phyloP scores from a whole-genome alignment of 2,797 vertebrate species.

The Cheirogaleus major region DNA sequence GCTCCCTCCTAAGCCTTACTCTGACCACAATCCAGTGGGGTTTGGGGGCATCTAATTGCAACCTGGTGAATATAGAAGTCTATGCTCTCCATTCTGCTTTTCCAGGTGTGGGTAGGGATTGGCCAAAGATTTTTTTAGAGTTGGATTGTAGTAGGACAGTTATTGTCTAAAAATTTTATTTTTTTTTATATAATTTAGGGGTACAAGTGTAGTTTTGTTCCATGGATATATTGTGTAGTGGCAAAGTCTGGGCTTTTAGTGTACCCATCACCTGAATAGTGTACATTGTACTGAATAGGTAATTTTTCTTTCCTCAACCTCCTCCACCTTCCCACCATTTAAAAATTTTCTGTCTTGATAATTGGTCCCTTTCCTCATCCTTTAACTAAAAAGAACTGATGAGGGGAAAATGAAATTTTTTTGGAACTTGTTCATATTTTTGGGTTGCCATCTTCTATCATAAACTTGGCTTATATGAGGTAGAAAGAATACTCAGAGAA shows the following conservation, averaged over 20 bases:
- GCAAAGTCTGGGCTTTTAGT: neutral
- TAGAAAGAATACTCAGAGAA: neutral
- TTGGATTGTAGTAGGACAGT: neutral
- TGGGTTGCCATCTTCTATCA: neutral
- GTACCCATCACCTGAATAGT: neutral
- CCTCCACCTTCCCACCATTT: neutral
- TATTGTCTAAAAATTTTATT: neutral
- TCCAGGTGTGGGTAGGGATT: neutral
- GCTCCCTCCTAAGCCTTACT: neutral
- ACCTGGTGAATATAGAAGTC: neutral
- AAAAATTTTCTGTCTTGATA: neutral
- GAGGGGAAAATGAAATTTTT: neutral
- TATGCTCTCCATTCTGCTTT: neutral
- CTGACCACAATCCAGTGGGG: neutral
- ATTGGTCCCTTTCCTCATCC: neutral
- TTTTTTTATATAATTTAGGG: neutral
- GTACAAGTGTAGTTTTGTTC: neutral
- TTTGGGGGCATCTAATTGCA: neutral
- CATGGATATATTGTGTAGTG: neutral
- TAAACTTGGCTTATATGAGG: neutral
- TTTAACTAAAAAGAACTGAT: neutral
- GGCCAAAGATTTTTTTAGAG: neutral
- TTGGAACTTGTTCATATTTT: neutral
- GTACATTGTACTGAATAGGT: neutral
- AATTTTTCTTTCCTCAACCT: neutral